Evolutionary conservation across 2,888 invertebrate species (phyloP), one percentile per base, ranked within the genome.

Genomic region (Dynastes tityus): DNA sequence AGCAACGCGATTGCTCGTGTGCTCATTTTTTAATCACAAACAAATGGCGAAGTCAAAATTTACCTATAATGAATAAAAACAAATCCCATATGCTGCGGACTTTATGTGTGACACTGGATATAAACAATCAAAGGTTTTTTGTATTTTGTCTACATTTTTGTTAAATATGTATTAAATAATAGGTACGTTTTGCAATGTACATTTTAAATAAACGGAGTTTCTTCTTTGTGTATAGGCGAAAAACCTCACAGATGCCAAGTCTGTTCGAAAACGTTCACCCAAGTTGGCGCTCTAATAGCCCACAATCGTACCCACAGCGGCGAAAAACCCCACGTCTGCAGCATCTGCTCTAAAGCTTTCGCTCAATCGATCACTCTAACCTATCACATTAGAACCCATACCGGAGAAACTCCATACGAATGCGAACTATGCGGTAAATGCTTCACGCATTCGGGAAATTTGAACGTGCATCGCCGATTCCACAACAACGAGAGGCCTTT

Each of bases 391-490:
- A 74, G 86, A 37, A 83, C 82, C 2, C 86, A 86, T 70, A 85
- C 86, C 37, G 84, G 83, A 0, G 82, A 82, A 68, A 79, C 81
- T 2, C 82, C 82, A 4, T 81, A 79, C 49, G 49, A 80, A 51
- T 82, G 82, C 67, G 64, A 79, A 2, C 29, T 81, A 55, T 82
- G 82, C 70, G 80, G 79, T 22, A 82, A 81, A 65, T 80, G 82
- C 22, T 87, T 87, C 78, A 82, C 83, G 6, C 85, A 85, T 80
- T 83, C 83, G 0, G 85, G 86, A 3, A 86, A 86, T 80, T 76
- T 87, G 2, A 85, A 84, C 61, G 86, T 83, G 45, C 87, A 87
- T 65, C 84, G 84, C 81, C 79, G 86, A 55, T 87, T 87, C 68
- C 87, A 87, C 74, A 81, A 79, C 3, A 85, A 86, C 29, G 86